Evolutionary conservation across 2,113 vertebrate genomes (phyloP).

Genomic region (Calonectris borealis): DNA sequence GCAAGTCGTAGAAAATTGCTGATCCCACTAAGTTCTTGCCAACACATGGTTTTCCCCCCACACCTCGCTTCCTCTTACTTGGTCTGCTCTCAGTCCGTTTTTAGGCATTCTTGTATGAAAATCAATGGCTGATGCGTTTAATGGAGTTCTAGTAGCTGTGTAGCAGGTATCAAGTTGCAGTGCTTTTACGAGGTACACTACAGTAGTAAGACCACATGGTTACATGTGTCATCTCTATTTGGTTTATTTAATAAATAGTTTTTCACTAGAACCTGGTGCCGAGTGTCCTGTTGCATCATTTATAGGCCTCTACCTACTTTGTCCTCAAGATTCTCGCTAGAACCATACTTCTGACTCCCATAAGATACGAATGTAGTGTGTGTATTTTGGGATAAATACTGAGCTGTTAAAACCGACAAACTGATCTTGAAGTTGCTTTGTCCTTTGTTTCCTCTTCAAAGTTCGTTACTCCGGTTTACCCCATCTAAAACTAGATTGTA

Average conservation of each 20-base stretch:
- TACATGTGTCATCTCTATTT: neutral
- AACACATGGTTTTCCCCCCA: rapidly evolving
- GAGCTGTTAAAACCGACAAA: neutral
- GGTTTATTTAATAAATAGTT: constrained; percentile 3
- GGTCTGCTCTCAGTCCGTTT: neutral
- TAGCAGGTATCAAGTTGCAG: neutral
- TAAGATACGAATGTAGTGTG: rapidly evolving
- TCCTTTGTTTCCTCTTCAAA: neutral
- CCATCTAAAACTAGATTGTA: constrained; percentile 3
- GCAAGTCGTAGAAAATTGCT: neutral
- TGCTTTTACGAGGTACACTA: neutral
- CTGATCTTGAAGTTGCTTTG: neutral
- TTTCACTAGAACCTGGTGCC: neutral
- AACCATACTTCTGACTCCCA: rapidly evolving
- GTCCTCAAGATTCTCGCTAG: rapidly evolving
- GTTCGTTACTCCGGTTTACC: neutral
- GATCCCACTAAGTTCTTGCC: neutral
- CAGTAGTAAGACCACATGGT: neutral
- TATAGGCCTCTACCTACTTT: neutral
- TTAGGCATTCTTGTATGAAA: neutral
- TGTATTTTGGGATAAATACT: neutral
- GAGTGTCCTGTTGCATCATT: neutral
- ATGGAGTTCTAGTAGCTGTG: neutral
- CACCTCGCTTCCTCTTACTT: rapidly evolving
- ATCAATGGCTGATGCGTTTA: neutral